Conservation (phyloP, 2,888 invertebrate species). For the Chrysolina oricalcia region DNA sequence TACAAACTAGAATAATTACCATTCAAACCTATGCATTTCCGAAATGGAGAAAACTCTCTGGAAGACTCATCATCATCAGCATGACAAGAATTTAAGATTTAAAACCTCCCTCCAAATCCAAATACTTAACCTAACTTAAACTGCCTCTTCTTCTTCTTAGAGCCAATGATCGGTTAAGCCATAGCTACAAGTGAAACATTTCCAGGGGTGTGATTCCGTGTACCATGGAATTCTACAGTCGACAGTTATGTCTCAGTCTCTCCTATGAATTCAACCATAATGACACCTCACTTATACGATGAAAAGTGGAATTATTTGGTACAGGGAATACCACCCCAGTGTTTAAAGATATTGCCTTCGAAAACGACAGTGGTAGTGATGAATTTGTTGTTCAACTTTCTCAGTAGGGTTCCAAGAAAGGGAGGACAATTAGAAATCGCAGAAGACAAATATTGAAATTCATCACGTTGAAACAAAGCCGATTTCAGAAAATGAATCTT, state of each 20-base stretch:
- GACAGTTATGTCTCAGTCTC: too few relatives aligned
- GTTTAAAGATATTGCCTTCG: neutral
- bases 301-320: too few relatives aligned
- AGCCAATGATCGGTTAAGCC: neutral
- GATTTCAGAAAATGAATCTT: neutral
- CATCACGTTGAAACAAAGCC: neutral
- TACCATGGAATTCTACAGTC: too few relatives aligned
- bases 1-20: neutral
- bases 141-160: neutral
- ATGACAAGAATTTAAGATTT: neutral
- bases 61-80: neutral
- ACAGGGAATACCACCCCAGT: too few relatives aligned
- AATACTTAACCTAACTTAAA: slow-evolving; percentile 3
- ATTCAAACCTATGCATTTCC: slow-evolving; percentile 3
- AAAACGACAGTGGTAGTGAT: neutral
- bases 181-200: neutral
- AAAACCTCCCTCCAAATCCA: neutral
- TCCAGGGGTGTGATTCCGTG: too few relatives aligned
- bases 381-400: neutral
- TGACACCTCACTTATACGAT: too few relatives aligned
- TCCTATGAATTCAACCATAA: too few relatives aligned
- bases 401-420: neutral
- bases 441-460: too few relatives aligned
- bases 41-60: neutral
- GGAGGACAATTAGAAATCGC: too few relatives aligned